Percentiles rank a stretch among this genome's conserved stretches.
These are phyloP conservation scores for Cecidostiba fungosa DNA, from an alignment of 2,888 invertebrate genomes.

Conservation along the genomic window DNA sequence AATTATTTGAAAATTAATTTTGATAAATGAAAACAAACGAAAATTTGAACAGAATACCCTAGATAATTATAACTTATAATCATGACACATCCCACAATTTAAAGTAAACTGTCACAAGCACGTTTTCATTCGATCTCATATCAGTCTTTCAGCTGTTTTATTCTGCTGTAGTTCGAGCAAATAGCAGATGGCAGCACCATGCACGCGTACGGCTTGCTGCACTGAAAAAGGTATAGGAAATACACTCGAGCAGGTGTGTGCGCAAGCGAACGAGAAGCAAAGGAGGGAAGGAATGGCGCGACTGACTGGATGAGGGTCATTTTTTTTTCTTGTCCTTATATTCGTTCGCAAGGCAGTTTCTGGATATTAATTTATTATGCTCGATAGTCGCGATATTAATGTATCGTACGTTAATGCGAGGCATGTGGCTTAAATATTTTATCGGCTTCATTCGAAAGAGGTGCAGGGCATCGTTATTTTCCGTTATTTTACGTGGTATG, in stretches of 20 bases:
- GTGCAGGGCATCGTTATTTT: not conserved
- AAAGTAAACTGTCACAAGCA: not conserved
- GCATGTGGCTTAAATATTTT: not conserved
- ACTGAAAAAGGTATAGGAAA: conserved; percentile 37
- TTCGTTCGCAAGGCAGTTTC: conserved; percentile 14
- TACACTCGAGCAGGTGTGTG: not conserved
- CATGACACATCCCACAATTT: not conserved
- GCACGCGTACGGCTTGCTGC: conserved; percentile 62
- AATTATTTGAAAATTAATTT: too few relatives aligned
- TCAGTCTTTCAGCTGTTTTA: not conserved
- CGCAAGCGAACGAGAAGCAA: not conserved
- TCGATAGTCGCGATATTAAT: conserved; percentile 20
- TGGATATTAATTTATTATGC: conserved; percentile 29
- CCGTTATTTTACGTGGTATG: conserved; percentile 10
- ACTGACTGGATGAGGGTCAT: not conserved
- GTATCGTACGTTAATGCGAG: conserved; percentile 4
- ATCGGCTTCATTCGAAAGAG: not conserved
- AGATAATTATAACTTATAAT: too few relatives aligned
- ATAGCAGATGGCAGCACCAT: conserved; percentile 76
- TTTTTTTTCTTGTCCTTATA: not conserved
- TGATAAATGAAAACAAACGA: too few relatives aligned
- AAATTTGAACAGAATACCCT: too few relatives aligned
- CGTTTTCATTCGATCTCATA: not conserved
- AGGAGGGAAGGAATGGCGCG: not conserved
- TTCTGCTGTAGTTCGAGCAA: conserved; percentile 67